Percentiles rank a stretch among this genome's conserved stretches.
Conservation (phyloP, 2,797 vertebrate species). For the Leptatherina wallacei region DNA sequence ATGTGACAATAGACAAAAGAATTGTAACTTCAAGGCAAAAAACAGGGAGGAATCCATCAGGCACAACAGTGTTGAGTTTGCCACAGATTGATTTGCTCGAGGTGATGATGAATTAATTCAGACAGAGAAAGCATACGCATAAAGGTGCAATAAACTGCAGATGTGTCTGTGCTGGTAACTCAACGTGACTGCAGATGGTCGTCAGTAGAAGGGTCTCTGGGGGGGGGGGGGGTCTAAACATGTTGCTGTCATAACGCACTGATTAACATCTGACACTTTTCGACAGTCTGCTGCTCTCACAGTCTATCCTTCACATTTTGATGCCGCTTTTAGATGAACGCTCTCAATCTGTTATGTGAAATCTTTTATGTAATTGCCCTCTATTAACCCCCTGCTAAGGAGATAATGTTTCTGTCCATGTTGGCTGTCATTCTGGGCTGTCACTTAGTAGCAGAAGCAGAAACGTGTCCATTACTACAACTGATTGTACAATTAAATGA, state of each 20-base stretch:
- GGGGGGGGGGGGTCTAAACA: slow-evolving; percentile 47
- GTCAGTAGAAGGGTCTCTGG: slow-evolving; percentile 33
- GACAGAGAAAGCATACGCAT: slow-evolving; percentile 31
- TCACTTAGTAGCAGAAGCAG: slow-evolving; percentile 10
- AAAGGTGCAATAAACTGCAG: slow-evolving; percentile 65
- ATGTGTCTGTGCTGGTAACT: slow-evolving; percentile 58
- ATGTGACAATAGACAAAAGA: slow-evolving; percentile 43
- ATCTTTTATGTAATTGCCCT: slow-evolving; percentile 16
- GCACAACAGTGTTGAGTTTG: slow-evolving; percentile 22
- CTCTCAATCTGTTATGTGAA: not conserved
- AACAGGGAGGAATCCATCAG: slow-evolving; percentile 5
- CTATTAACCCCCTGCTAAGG: slow-evolving; percentile 1
- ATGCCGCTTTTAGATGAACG: slow-evolving; percentile 7
- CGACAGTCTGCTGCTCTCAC: slow-evolving; percentile 15
- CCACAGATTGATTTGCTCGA: slow-evolving; percentile 50
- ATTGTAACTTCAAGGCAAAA: slow-evolving; percentile 34
- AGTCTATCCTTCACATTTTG: slow-evolving; percentile 16
- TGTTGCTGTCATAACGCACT: slow-evolving; percentile 41
- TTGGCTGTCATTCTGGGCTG: not conserved
- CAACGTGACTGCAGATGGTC: slow-evolving; percentile 59
- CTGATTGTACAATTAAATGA: not conserved
- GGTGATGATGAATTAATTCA: slow-evolving; percentile 59
- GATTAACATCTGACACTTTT: slow-evolving; percentile 44
- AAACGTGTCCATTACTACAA: not conserved
- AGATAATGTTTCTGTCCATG: slow-evolving; percentile 6